Conservation (phyloP, 2,888 invertebrate species). For the Lamellibrachia columna region DNA sequence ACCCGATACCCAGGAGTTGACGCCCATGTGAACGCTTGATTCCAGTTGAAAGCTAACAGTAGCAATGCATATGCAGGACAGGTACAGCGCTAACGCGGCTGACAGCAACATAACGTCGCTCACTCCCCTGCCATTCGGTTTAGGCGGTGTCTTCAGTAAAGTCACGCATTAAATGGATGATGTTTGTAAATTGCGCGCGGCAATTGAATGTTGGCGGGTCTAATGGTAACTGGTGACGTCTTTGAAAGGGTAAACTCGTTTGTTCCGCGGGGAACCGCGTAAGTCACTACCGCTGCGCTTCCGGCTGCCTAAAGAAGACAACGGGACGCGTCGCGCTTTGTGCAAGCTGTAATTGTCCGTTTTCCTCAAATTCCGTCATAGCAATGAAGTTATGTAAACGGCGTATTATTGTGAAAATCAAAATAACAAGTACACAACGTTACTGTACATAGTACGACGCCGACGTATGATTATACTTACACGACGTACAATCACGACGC, state of each 20-base stretch:
- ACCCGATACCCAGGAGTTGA: neutral
- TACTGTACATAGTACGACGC: neutral
- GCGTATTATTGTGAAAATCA: neutral
- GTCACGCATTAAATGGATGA: neutral
- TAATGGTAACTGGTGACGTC: neutral
- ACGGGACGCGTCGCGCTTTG: neutral
- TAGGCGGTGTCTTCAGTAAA: neutral
- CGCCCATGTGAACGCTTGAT: conserved; percentile 1
- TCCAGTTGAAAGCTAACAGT: neutral
- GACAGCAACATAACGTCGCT: neutral
- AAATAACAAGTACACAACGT: neutral
- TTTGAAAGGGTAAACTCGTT: neutral
- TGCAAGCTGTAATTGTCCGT: neutral
- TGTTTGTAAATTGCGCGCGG: neutral
- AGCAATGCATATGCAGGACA: neutral
- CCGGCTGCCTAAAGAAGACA: neutral
- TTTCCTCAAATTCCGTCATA: neutral
- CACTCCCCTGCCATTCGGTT: neutral
- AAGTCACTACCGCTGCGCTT: neutral
- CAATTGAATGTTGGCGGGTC: neutral
- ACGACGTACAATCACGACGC: too few species aligned
- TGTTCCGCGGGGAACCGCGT: neutral
- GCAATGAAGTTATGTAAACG: neutral
- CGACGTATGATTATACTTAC: too few species aligned
- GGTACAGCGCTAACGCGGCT: neutral